Evolutionary conservation across 2,888 invertebrate genomes (phyloP), one percentile per base, ranked within the genome.

Genomic region (Dolomedes plantarius): DNA sequence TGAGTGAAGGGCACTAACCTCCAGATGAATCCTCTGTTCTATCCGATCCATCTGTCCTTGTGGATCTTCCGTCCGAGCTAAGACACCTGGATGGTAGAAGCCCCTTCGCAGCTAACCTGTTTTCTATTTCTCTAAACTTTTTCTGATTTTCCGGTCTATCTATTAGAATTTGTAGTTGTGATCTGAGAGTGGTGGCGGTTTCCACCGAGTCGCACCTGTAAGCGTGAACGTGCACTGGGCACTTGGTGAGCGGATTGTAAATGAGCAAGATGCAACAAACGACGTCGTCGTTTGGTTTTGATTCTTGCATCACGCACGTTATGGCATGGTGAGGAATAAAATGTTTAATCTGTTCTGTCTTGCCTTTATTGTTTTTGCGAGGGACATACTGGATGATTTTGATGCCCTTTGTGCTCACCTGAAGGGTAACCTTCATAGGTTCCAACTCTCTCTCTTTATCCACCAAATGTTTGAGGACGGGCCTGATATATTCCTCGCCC

Each of bases 141-240:
- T 96, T 94, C 92, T 96, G 94, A 92, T 96, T 95, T 91, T 97
- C 95, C 41, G 97, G 95, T 88, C 95, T 92, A 89, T 95, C 94
- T 90, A 96, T 91, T 82, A 98, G 92, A 9, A 95, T 94, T 92
- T 96, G 95, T 85, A 98, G 92, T 90, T 97, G 97, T 13, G 95
- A 94, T 91, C 95, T 95, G 83, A 99, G 93, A 90, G 97, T 94
- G 87, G 95, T 94, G 0, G 98, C 98, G 27, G 98, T 98, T 91
- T 97, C 96, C 88, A 97, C 95, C 11, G 97, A 97, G 91, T 98
- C 98, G 91, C 92, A 93, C 90, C 98, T 94, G 91, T 94, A 98
- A 76, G 97, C 98, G 91, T 99, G 98, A 1, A 98, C 97, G 91
- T 98, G 98, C 31, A 98, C 95, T 0, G 98, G 98, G 91, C 97